Evolutionary conservation across 2,797 vertebrate species (phyloP), one percentile per base, ranked within the genome.

Genomic region (Poeciliopsis presidionis): DNA sequence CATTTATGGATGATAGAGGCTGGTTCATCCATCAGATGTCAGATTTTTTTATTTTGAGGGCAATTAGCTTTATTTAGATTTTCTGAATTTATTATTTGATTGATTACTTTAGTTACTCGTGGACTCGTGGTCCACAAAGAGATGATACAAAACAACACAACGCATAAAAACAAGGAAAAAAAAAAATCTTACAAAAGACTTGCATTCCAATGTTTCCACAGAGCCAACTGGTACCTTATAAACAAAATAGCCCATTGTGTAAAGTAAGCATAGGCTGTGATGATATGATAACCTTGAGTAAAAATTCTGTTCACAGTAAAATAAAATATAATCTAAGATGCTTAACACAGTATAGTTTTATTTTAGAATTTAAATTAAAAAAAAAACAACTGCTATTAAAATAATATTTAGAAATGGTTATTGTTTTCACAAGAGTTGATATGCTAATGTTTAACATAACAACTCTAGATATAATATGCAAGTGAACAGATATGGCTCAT

Each of bases 51-150:
- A 16, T 86, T 76, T 78, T 72, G 18, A 83, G 76, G 30, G 46
- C 78, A 81, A 76, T 65, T 70, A 69, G 85, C 75, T 84, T 85
- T 9, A 90, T 90, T 91, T 90, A 82, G 87, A 86, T 90, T 90
- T 85, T 77, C 79, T 85, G 75, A 88, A 79, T 81, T 73, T 22
- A 72, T 77, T 39, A 6, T 5, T 39, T 41, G 39, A 41, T 41
- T 41, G 39, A 41, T 41, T 8, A 41, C 39, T 41, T 7, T 41
- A 41, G 7, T 41, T 41, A 41, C 36, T 39, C 5, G 7, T 7
- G 7, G 39, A 41, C 39, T 41, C 7, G 39, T 41, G 39, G 39
- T 41, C 39, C 39, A 41, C 39, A 41, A 41, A 41, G 39, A 41
- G 39, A 41, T 41, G 39, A 41, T 41, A 7, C 39, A 41, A 41